phyloP scores from a whole-genome alignment of 2,888 invertebrate genomes.

The Alviniconcha strummeri region DNA sequence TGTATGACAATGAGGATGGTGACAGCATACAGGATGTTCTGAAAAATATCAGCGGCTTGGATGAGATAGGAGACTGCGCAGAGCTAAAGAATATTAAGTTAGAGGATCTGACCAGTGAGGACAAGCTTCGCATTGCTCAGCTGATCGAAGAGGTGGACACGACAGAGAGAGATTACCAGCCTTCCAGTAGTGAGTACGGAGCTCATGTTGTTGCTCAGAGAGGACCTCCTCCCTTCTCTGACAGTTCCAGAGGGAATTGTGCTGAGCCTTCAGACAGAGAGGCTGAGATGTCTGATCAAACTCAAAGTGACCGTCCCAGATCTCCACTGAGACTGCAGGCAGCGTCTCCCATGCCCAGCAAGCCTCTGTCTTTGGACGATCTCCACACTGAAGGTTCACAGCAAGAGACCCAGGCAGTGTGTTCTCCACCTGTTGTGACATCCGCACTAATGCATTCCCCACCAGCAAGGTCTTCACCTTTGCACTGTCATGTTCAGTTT shows the following conservation, averaged over 20 bases:
- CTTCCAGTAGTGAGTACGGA: background rate
- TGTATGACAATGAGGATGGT: conserved; percentile 41
- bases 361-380: conserved; percentile 28
- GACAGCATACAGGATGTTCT: conserved; percentile 40
- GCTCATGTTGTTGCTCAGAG: background rate
- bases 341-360: background rate
- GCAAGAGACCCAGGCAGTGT: background rate
- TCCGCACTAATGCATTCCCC: background rate
- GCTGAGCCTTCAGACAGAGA: background rate
- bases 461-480: conserved; percentile 14
- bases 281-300: background rate
- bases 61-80: conserved; percentile 33
- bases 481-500: background rate
- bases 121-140: conserved; percentile 59
- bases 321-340: conserved; percentile 3
- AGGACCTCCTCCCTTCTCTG: too few relatives aligned
- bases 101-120: conserved; percentile 55
- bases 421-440: background rate
- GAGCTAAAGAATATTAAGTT: conserved; percentile 44
- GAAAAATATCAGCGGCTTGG: conserved; percentile 30
- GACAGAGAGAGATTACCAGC: background rate
- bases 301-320: background rate
- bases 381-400: background rate
- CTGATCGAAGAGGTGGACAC: conserved; percentile 54
- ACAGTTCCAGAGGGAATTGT: too few relatives aligned